Evolutionary conservation across 1,140 invertebrate genomes (phyloP).

Genomic region (Drosophila pallidifrons): DNA sequence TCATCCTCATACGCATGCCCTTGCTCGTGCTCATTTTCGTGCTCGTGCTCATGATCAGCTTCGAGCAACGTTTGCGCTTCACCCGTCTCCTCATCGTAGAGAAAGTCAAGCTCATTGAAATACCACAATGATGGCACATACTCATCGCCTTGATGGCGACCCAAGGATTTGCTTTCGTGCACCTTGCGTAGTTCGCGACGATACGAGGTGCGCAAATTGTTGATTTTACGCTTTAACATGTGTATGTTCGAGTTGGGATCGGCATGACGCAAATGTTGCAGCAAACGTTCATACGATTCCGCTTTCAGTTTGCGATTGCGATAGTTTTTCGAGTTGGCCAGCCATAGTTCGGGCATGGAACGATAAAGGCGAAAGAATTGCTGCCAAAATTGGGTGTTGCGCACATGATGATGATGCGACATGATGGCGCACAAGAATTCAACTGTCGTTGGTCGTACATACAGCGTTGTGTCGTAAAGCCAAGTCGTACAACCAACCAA

Average conservation of each 20-base stretch:
- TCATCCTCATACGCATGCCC: background rate
- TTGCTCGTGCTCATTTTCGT: background rate
- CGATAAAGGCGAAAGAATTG: conserved; percentile 63
- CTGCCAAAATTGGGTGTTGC: conserved; percentile 43
- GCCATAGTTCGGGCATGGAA: conserved; percentile 68
- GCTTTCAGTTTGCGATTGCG: conserved; percentile 50
- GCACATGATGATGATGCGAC: conserved; percentile 23
- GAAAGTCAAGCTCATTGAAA: conserved; percentile 62
- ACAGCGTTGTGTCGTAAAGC: conserved; percentile 33
- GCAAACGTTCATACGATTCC: conserved; percentile 40
- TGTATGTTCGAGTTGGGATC: conserved; percentile 54
- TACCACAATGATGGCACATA: conserved; percentile 64
- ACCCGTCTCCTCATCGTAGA: conserved; percentile 57
- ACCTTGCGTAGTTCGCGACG: conserved; percentile 66
- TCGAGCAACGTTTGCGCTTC: conserved; percentile 27
- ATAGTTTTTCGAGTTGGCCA: conserved; percentile 51
- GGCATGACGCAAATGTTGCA: conserved; percentile 28
- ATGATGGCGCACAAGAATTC: conserved; percentile 17
- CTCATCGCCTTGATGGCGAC: background rate
- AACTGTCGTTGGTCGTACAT: conserved; percentile 54
- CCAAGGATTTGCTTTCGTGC: conserved; percentile 19
- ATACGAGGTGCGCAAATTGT: conserved; percentile 69
- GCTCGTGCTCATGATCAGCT: background rate
- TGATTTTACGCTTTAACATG: conserved; percentile 64
- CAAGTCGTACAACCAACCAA: conserved; percentile 4